Conservation (phyloP, 2,797 vertebrate species). For the Leptoclinus maculatus region DNA sequence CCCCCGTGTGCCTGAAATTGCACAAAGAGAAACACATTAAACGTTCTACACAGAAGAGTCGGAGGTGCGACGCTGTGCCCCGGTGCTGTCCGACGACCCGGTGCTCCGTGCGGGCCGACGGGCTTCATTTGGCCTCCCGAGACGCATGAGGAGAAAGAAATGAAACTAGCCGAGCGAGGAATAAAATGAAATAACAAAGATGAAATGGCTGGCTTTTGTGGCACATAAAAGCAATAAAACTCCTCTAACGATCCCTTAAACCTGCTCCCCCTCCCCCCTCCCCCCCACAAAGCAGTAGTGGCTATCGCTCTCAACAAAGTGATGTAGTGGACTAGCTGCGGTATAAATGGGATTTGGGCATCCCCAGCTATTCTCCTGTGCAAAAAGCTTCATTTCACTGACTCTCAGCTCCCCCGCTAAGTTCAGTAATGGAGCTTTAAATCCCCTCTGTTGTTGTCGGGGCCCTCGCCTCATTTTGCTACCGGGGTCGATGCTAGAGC, state of each 20-base stretch:
- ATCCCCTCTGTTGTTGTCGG: constrained; percentile 69
- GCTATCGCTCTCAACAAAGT: constrained; percentile 56
- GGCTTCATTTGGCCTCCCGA: constrained; percentile 60
- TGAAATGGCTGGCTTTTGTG: constrained; percentile 45
- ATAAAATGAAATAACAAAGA: constrained; percentile 51
- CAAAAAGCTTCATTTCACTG: constrained; percentile 67
- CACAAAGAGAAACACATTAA: constrained; percentile 25
- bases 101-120: background rate
- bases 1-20: constrained; percentile 21
- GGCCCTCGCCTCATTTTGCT: constrained; percentile 60
- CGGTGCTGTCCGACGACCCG: background rate
- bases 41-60: constrained; percentile 4
- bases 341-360: constrained; percentile 63
- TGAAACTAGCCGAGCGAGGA: constrained; percentile 59
- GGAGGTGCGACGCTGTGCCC: constrained; percentile 28
- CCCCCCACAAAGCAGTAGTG: constrained; percentile 32
- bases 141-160: constrained; percentile 61
- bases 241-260: constrained; percentile 58
- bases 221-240: constrained; percentile 49
- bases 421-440: constrained; percentile 79
- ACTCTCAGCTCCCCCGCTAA: constrained; percentile 77
- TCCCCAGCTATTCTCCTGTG: constrained; percentile 57
- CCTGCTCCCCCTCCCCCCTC: background rate
- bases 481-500: constrained; percentile 64
- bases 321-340: constrained; percentile 57